phyloP scores from a whole-genome alignment of 2,113 vertebrate species.

The Sander vitreus region DNA sequence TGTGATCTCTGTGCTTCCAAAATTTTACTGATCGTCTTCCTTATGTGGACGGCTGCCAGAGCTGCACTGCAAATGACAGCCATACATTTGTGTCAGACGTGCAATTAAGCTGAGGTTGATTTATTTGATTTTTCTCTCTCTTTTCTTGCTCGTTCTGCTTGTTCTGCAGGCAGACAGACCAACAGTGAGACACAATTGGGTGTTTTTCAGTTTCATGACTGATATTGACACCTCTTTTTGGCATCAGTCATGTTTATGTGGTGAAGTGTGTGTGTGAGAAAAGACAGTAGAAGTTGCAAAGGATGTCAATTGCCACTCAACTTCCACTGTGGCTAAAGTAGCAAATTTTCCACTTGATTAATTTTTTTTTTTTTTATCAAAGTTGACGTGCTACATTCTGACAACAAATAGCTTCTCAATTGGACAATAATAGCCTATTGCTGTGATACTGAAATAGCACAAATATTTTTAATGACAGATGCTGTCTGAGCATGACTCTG shows the following conservation, averaged over 20 bases:
- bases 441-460: constrained; percentile 50
- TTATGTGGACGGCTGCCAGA: constrained; percentile 44
- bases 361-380: constrained; percentile 1
- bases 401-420: constrained; percentile 33
- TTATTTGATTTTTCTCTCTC: constrained; percentile 21
- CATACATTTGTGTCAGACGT: constrained; percentile 43
- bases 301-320: constrained; percentile 37
- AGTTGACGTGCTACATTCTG: not conserved
- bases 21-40: constrained; percentile 47
- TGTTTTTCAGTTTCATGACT: constrained; percentile 32
- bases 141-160: constrained; percentile 3
- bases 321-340: constrained; percentile 15
- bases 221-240: constrained; percentile 29
- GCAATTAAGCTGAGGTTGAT: constrained; percentile 54
- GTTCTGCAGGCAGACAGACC: constrained; percentile 27
- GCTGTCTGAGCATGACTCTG: constrained; percentile 61
- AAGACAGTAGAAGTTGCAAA: not conserved
- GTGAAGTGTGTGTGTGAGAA: constrained; percentile 12
- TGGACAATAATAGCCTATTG: constrained; percentile 43
- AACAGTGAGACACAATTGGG: constrained; percentile 29
- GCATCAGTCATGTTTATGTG: constrained; percentile 35
- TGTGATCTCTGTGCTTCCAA: constrained; percentile 47
- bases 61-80: constrained; percentile 37
- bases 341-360: constrained; percentile 11
- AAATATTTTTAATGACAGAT: constrained; percentile 65